Percentiles rank a stretch among this genome's conserved stretches.
Evolutionary conservation across 2,888 invertebrate genomes (phyloP).

Genomic region (Julus scandinavius): DNA sequence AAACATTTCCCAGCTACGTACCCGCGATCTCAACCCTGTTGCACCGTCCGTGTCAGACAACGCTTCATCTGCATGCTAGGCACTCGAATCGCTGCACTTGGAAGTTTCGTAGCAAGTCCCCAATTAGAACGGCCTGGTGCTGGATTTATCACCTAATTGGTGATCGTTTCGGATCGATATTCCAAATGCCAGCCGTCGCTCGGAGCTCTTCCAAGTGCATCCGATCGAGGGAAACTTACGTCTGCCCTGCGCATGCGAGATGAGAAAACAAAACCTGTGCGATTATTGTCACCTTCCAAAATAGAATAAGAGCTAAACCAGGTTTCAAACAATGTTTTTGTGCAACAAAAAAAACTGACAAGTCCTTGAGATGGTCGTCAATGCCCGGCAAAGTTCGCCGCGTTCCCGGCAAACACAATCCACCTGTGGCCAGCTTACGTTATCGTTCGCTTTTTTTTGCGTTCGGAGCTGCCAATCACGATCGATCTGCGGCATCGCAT

Average conservation of each 20-base stretch:
- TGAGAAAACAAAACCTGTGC: background rate
- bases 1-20: background rate
- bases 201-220: conserved; percentile 13
- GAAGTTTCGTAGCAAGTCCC: background rate
- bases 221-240: background rate
- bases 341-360: background rate
- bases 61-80: background rate
- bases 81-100: background rate
- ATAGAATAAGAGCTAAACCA: background rate
- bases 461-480: background rate
- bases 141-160: background rate
- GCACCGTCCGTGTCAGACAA: background rate
- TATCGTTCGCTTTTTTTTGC: background rate
- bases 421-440: background rate
- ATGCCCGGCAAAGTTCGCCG: background rate
- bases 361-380: background rate
- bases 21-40: background rate
- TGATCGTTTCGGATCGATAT: background rate
- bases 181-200: background rate
- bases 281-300: background rate
- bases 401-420: background rate
- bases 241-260: background rate
- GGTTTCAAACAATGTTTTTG: background rate
- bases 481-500: background rate
- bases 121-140: background rate